Base-by-base conservation (phyloP, 2,888 invertebrate species). In the Coenonympha arcania region DNA sequence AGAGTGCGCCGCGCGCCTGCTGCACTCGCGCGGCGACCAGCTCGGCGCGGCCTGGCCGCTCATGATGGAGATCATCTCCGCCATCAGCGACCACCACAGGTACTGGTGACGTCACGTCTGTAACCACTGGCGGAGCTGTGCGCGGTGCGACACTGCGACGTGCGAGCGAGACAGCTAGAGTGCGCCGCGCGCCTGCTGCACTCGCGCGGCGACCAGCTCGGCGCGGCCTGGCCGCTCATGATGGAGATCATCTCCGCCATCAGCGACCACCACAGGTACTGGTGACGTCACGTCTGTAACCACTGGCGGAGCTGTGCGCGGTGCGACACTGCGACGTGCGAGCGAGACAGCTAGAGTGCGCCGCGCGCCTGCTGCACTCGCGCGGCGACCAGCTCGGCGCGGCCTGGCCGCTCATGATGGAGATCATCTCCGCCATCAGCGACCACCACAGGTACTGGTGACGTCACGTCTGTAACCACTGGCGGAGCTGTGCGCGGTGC, bases 231-330 rank as follows among this genome's bases (percentile, higher is more conserved):
- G 98, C 96, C 98, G 16, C 90, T 95, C 54, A 92, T 98, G 67
- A 91, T 99, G 64, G 94, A 94, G 66, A 95, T 98, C 63, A 95
- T 98, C 65, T 96, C 96, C n/a, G 96, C 97, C 51, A 95, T 98
- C 37, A 94, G 93, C 58, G 93, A 95, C 66, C 94, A 95, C 70
- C 97, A 97, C 72, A 95, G 95, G 95, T 95, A 79, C n/a, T n/a
- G n/a, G n/a, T n/a, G n/a, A n/a, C n/a, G n/a, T n/a, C n/a, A n/a
- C n/a, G n/a, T n/a, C 80, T 99, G 53, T 93, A 93, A 57, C 98
- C 98, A 0, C 83, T 99, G 30, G 93, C 95, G 11, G 95, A 97
- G 72, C 86, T 99, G 54, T 96, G 96, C 6, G 90, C 91, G 0
- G 95, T 96, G 41, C 90, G 93, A 4, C 96, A 97, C 76, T 93